Evolutionary conservation across 64 coral and sea anemone genomes (phyloP).

Genomic region (Porites lutea): DNA sequence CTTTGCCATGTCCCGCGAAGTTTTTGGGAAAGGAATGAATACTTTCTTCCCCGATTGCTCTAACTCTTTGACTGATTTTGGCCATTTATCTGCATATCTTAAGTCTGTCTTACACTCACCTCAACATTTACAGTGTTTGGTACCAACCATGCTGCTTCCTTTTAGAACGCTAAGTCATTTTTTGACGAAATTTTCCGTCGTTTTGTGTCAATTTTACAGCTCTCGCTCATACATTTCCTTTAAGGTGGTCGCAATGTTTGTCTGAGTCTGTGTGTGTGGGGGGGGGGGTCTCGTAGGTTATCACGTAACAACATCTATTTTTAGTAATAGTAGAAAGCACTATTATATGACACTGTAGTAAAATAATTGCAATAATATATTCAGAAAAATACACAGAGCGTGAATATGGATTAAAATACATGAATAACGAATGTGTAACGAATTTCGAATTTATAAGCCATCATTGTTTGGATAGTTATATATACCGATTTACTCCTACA

Average conservation of each 20-base stretch:
- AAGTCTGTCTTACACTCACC: constrained; percentile 73
- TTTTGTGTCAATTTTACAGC: constrained; percentile 26
- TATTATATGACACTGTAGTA: not conserved
- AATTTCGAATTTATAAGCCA: too few species aligned
- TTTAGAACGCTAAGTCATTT: constrained; percentile 26
- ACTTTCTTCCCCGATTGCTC: not conserved
- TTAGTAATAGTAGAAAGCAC: constrained; percentile 38
- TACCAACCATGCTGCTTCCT: constrained; percentile 63
- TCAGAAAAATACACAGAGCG: too few species aligned
- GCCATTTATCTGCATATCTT: constrained; percentile 66
- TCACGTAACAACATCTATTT: constrained; percentile 52
- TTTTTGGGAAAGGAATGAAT: constrained; percentile 72
- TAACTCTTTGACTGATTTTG: constrained; percentile 60
- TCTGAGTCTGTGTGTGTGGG: constrained; percentile 61
- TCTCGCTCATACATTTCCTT: constrained; percentile 33
- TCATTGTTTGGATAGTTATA: too few species aligned
- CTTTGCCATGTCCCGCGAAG: constrained; percentile 55
- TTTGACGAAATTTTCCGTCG: constrained; percentile 20
- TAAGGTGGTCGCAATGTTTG: constrained; percentile 55
- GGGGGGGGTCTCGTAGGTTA: constrained; percentile 47
- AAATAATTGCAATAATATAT: too few species aligned
- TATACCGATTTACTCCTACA: too few species aligned
- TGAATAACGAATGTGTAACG: too few species aligned
- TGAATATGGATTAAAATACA: too few species aligned
- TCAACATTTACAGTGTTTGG: constrained; percentile 81